Conservation (phyloP, 2,113 vertebrate species). For the Leucopsar rothschildi region DNA sequence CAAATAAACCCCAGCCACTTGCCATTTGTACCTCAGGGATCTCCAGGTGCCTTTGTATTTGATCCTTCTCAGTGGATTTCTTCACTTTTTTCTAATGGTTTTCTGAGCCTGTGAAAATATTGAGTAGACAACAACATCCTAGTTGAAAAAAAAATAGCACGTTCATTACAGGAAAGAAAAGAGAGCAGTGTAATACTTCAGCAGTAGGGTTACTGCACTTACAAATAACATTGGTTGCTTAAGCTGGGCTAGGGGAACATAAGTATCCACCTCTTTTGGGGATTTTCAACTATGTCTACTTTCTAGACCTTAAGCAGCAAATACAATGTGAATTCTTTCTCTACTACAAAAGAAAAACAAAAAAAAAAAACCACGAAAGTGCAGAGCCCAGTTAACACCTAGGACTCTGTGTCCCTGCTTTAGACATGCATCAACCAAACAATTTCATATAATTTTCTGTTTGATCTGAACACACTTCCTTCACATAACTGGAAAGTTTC, state of each 20-base stretch:
- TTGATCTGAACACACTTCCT: neutral
- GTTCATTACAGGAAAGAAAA: neutral
- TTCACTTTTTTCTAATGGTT: neutral
- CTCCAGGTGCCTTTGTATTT: neutral
- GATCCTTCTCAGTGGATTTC: neutral
- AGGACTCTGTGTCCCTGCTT: neutral
- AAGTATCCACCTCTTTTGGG: neutral
- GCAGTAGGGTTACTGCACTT: neutral
- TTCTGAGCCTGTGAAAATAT: neutral
- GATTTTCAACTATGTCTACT: neutral
- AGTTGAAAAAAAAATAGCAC: neutral
- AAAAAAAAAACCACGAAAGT: neutral
- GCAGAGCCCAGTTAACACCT: neutral
- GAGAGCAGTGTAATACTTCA: neutral
- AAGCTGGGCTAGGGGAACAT: neutral
- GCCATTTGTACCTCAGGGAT: neutral
- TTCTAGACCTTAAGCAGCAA: neutral
- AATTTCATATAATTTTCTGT: neutral
- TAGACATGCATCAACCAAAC: neutral
- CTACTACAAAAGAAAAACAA: rapidly evolving
- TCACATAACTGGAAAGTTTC: neutral
- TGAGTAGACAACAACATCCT: neutral
- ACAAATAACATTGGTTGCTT: neutral
- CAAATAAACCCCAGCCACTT: neutral
- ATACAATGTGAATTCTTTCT: neutral